phyloP scores from a whole-genome alignment of 2,888 invertebrate genomes.

The Dolichopus griseipennis region DNA sequence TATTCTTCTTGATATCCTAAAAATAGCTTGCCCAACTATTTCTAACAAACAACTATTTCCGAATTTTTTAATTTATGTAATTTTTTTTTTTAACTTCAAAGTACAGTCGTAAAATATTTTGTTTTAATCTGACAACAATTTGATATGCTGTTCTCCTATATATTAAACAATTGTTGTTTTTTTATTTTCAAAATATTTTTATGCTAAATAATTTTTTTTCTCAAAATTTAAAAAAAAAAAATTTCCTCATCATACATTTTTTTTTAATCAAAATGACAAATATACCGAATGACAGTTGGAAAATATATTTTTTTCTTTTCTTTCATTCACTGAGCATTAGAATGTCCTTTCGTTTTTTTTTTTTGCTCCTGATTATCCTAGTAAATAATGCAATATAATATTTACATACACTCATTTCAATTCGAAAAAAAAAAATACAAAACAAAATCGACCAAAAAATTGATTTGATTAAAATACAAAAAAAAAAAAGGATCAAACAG shows the following conservation, averaged over 20 bases:
- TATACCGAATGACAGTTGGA: neutral
- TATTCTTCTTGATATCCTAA: no score
- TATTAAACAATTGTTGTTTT: no score
- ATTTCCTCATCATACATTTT: neutral
- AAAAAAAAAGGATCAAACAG: no score
- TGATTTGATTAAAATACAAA: neutral
- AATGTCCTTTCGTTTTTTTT: no score
- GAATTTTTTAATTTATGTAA: no score
- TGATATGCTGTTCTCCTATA: no score
- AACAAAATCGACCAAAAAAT: neutral
- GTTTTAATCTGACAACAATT: no score
- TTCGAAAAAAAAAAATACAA: neutral
- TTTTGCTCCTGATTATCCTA: neutral
- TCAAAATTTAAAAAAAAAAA: neutral
- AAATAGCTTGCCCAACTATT: no score
- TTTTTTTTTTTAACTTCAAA: no score
- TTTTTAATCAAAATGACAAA: neutral
- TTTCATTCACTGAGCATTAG: neutral
- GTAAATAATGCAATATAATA: neutral
- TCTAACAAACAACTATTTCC: no score
- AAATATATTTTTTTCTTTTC: neutral
- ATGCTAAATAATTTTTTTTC: conserved; percentile 1
- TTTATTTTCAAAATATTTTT: neutral
- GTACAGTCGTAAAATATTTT: no score
- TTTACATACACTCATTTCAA: no score